Conservation (phyloP, 2,113 vertebrate genomes). For the Lanius ludovicianus region DNA sequence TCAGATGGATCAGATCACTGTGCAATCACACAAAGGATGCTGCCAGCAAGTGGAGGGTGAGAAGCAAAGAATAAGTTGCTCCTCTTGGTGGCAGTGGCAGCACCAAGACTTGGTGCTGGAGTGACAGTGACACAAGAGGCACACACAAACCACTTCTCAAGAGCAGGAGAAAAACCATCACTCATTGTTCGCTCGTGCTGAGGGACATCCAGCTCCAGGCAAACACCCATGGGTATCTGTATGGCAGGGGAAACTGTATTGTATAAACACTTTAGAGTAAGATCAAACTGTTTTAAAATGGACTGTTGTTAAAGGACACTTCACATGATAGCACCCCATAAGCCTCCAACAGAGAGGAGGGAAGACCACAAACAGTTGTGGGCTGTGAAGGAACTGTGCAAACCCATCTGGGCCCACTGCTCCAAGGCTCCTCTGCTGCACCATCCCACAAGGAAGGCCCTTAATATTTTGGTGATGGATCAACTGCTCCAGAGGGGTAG, state of each 20-base stretch:
- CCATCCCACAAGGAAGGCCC: neutral
- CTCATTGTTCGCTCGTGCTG: fast-evolving
- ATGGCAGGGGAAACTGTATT: neutral
- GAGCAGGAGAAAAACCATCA: fast-evolving
- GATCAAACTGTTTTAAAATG: neutral
- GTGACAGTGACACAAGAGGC: neutral
- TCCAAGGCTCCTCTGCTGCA: neutral
- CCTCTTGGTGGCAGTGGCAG: neutral
- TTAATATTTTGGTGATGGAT: neutral
- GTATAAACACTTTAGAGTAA: neutral
- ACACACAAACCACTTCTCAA: fast-evolving
- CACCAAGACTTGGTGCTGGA: neutral
- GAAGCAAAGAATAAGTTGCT: neutral
- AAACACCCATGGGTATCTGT: neutral
- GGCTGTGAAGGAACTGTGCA: neutral
- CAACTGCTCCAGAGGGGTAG: neutral
- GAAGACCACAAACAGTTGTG: fast-evolving
- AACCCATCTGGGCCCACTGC: neutral
- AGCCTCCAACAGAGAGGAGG: neutral
- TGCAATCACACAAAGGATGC: neutral
- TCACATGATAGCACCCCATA: fast-evolving
- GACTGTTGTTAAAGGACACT: neutral
- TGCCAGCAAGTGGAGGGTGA: neutral
- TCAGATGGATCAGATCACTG: neutral
- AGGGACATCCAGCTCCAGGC: neutral